These are phyloP conservation scores for Stenodera caucasica DNA, from an alignment of 2,888 invertebrate genomes.

Conservation along the genomic window DNA sequence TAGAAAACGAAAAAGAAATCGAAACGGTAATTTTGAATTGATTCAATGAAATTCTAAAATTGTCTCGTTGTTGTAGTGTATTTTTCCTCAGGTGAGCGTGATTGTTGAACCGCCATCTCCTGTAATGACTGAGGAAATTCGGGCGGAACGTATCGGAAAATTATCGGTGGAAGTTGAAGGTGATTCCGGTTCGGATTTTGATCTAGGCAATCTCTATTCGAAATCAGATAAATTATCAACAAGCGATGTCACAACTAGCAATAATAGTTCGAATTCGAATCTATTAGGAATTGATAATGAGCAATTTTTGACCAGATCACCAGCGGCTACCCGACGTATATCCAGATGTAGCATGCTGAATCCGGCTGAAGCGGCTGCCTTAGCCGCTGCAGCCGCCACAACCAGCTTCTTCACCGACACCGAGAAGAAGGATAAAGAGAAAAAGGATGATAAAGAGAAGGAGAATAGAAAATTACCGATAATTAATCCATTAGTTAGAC, in stretches of 20 bases:
- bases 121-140: constrained; percentile 61
- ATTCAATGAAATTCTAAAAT: constrained; percentile 25
- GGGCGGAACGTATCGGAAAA: constrained; percentile 47
- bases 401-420: constrained; percentile 58
- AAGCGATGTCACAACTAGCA: constrained; percentile 49
- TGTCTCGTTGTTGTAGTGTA: constrained; percentile 39
- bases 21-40: constrained; percentile 26
- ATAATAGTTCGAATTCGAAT: constrained; percentile 62
- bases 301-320: constrained; percentile 72
- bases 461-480: constrained; percentile 76
- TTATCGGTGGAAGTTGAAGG: constrained; percentile 49
- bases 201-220: constrained; percentile 46
- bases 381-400: constrained; percentile 66
- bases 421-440: constrained; percentile 51
- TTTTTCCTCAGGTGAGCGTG: constrained; percentile 69
- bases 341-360: constrained; percentile 89
- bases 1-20: constrained; percentile 32
- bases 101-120: constrained; percentile 77
- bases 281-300: constrained; percentile 65
- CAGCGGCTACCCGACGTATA: constrained; percentile 84
- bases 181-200: constrained; percentile 47
- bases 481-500: constrained; percentile 83
- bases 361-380: constrained; percentile 65
- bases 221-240: constrained; percentile 49
- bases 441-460: constrained; percentile 54